Evolutionary conservation across 2,888 invertebrate species (phyloP), one percentile per base, ranked within the genome.

Genomic region (Galerucella nymphaeae): DNA sequence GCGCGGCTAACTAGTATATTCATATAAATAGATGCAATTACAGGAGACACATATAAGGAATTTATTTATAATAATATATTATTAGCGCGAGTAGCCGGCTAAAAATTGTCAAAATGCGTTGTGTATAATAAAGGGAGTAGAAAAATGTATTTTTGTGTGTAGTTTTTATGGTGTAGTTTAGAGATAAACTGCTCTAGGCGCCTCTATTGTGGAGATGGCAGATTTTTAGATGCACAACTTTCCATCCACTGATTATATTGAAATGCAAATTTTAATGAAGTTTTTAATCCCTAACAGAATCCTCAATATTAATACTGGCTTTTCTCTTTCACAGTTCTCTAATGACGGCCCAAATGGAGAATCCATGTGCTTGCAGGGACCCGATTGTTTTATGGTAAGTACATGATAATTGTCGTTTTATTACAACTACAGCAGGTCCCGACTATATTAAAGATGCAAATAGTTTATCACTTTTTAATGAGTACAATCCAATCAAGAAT

Each of bases 371-470:
- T 88, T 91, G 86, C 91, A 91, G 86, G 91, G 91, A 85, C 91
- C 91, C 79, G 91, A 91, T 88, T 92, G 91, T 86, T 92, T 91
- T 87, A 91, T 91, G 91, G 91, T 91, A 86, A 90, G 91, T 89
- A 45, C 8, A 41, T 53, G n/a, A 50, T 50, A 50, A n/a, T 50
- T n/a, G n/a, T 53, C 53, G 8, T 53, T 18, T 16, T 42, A n/a
- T n/a, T n/a, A 48, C 6, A 30, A 30, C 5, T 30, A 30, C 30
- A 30, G 5, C 5, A 30, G 5, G 8, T 38, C 30, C 8, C 30
- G 30, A 38, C 8, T 38, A 38, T 38, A 38, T 38, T 38, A 38
- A 38, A 38, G 30, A 38, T 9, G 8, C 30, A 38, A 8, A 38
- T 38, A 38, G 30, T 38, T 38, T 38, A 38, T 38, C 6, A 38